Conservation (phyloP, 2,888 invertebrate genomes). For the Aleiodes alternator region DNA sequence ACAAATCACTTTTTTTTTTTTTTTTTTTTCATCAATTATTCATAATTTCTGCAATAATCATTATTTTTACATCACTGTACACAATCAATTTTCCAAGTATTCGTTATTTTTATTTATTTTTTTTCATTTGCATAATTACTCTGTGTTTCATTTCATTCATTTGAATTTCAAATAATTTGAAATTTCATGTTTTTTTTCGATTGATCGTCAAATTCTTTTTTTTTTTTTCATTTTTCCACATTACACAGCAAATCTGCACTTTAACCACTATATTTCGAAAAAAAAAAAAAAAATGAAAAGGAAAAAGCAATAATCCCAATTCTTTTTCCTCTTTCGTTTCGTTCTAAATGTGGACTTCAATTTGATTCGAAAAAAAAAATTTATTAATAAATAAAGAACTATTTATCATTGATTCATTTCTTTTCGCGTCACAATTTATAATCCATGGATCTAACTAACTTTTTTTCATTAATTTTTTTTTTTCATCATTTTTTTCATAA, state of each 20-base stretch:
- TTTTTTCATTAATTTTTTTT: background rate
- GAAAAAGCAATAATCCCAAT: constrained; percentile 13
- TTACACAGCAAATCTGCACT: constrained; percentile 50
- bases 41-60: constrained; percentile 6
- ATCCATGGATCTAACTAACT: constrained; percentile 19
- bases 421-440: constrained; percentile 23
- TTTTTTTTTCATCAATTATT: constrained; percentile 11
- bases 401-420: constrained; percentile 6
- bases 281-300: background rate
- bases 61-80: constrained; percentile 72
- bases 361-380: constrained; percentile 10
- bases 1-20: constrained; percentile 41
- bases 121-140: constrained; percentile 36
- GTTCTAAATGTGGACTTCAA: constrained; percentile 13
- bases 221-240: background rate
- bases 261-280: constrained; percentile 44
- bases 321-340: background rate
- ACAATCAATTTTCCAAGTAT: constrained; percentile 60
- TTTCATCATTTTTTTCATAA: background rate
- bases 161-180: constrained; percentile 19
- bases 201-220: constrained; percentile 23
- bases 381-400: background rate
- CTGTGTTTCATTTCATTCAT: constrained; percentile 37
- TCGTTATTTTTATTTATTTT: constrained; percentile 35
- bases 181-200: constrained; percentile 13